Base-by-base conservation (phyloP, 2,113 vertebrate genomes). In the Laticauda laticaudata region DNA sequence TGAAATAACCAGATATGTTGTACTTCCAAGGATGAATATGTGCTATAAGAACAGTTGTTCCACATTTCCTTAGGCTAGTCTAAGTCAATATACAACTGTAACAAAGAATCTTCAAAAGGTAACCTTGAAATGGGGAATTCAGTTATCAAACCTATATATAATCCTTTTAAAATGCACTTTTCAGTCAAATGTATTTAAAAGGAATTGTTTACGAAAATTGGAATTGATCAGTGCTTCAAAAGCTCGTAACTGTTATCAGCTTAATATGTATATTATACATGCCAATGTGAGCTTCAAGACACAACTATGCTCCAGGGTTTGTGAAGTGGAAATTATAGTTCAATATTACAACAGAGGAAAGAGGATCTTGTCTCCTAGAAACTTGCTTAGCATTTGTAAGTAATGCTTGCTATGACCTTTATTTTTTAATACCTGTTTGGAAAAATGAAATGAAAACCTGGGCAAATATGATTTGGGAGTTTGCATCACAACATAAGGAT, bases 41-140 rank as follows among this genome's bases (percentile, higher is more conserved):
- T 96, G 90, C 45, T 95, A 90, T 88, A 54, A 93, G 96, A 94
- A 95, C 95, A 96, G 86, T 0, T 43, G 93, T 93, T 95, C 94
- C 0, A 9, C 29, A 15, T 91, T 97, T 90, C 95, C 93, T 93
- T 87, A 92, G 93, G 95, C 91, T 51, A 95, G 90, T 87, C 34
- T 92, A 55, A 96, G 86, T 94, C 90, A 94, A 7, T 94, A 94
- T 92, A 93, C 95, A 53, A 93, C 93, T n/a, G 93, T 97, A 88
- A 93, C 0, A 81, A 53, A 94, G 94, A 95, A 96, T 92, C 86
- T 61, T 94, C 45, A 94, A 94, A 96, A 94, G 29, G 87, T 39
- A 91, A 90, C 29, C 95, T 7, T 29, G 54, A 92, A 81, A 55
- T 34, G 88, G 24, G 94, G 53, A 0, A 88, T 11, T 87, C 94